Conservation (phyloP, 2,113 vertebrate species). For the Tachycineta bicolor region DNA sequence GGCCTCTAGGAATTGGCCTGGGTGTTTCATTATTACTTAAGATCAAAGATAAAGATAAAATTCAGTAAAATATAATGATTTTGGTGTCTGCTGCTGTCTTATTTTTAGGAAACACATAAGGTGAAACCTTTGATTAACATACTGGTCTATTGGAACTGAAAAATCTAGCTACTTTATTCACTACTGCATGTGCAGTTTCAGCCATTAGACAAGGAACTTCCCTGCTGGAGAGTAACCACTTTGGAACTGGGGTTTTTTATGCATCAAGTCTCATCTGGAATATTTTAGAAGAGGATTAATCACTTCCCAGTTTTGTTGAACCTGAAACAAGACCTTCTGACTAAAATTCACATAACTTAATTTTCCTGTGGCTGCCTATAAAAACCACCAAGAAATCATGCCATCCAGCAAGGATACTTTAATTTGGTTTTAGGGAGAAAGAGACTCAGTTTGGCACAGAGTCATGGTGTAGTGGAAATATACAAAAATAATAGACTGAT, state of each 20-base stretch:
- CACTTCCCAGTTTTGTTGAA: conserved; percentile 65
- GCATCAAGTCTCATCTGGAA: conserved; percentile 47
- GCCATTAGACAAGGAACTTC: background rate
- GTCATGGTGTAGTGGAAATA: conserved; percentile 15
- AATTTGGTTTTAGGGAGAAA: conserved; percentile 37
- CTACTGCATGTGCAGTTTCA: background rate
- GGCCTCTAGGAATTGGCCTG: background rate
- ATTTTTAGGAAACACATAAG: background rate
- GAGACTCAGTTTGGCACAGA: conserved; percentile 21
- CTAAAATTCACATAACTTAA: conserved; percentile 46
- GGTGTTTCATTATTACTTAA: background rate
- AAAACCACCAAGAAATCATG: conserved; percentile 51
- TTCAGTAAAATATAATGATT: background rate
- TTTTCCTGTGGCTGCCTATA: conserved; percentile 49
- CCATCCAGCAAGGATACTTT: conserved; percentile 27
- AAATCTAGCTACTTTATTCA: background rate
- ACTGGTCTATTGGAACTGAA: background rate
- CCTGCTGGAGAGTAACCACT: background rate
- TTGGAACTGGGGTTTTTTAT: background rate
- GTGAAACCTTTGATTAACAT: background rate
- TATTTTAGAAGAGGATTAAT: conserved; percentile 65
- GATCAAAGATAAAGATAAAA: background rate
- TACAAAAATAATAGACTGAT: background rate
- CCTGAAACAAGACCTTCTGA: conserved; percentile 45
- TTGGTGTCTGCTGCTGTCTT: background rate